phyloP scores from a whole-genome alignment of 2,888 invertebrate species.

The Pseudanteris insignis region DNA sequence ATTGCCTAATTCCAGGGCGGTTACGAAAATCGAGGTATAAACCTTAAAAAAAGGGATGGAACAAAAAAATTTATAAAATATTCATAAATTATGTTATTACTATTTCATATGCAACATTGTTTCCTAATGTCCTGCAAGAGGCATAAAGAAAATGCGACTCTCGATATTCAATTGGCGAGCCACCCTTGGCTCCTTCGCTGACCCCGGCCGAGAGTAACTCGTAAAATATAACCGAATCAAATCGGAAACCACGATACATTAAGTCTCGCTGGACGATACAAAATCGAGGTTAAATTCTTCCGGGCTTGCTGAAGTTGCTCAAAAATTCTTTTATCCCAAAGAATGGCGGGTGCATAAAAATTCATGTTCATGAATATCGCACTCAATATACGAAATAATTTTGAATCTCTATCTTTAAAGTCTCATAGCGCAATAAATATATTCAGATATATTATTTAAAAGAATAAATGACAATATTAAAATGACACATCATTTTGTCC shows the following conservation, averaged over 20 bases:
- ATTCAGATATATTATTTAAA: too few species aligned
- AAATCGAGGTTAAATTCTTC: conserved; percentile 65
- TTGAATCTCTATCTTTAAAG: too few species aligned
- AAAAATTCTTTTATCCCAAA: conserved; percentile 45
- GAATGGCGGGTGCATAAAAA: conserved; percentile 50
- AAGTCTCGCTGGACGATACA: conserved; percentile 53
- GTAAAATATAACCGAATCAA: conserved; percentile 62
- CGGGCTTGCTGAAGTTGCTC: conserved; percentile 48
- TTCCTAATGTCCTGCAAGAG: conserved; percentile 22
- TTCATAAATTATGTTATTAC: conserved; percentile 33
- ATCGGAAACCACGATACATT: conserved; percentile 58
- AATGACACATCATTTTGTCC: too few species aligned
- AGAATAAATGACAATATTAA: too few species aligned
- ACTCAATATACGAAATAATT: neutral
- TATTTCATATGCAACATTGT: conserved; percentile 39
- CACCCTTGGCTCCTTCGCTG: conserved; percentile 43
- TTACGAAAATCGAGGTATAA: too few species aligned
- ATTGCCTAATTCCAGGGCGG: too few species aligned
- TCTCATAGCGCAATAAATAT: too few species aligned
- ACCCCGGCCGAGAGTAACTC: conserved; percentile 35
- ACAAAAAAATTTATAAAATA: conserved; percentile 28
- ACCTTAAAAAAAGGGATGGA: too few species aligned
- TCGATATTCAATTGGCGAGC: conserved; percentile 48
- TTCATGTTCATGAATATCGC: conserved; percentile 10
- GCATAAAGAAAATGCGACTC: conserved; percentile 45